A percentile compares a stretch with the other conserved stretches of the same genome.
Evolutionary conservation across 2,797 vertebrate genomes (phyloP).

Genomic region (Tiaroga cobitis): DNA sequence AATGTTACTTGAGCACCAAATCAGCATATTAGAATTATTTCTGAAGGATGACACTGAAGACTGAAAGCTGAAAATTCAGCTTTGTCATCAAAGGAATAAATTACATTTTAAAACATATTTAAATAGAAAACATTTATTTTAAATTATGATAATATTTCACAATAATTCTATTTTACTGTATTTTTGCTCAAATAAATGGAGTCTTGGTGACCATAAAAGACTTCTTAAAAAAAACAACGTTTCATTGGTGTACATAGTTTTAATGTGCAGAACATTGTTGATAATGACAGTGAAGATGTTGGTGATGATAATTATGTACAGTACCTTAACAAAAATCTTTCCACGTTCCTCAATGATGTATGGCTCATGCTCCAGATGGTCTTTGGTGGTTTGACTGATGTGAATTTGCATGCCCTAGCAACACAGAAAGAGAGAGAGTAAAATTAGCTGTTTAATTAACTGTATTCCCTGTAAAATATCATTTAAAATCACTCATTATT

Average conservation of each 20-base stretch:
- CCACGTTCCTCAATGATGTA: conserved; percentile 79
- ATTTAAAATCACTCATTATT: conserved; percentile 22
- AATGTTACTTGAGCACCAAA: background rate
- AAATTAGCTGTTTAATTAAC: conserved; percentile 26
- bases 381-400: conserved; percentile 81
- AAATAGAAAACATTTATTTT: background rate
- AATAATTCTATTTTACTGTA: background rate
- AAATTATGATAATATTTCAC: background rate
- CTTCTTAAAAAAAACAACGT: background rate
- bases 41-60: background rate
- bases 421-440: conserved; percentile 53
- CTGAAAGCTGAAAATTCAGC: background rate
- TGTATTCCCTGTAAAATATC: background rate
- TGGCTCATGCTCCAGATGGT: conserved; percentile 81
- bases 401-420: conserved; percentile 82
- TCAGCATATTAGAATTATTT: too few species aligned
- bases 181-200: background rate
- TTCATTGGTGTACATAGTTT: background rate
- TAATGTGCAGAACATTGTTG: background rate
- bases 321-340: conserved; percentile 81
- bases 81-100: background rate
- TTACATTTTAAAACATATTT: background rate
- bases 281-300: background rate
- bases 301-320: background rate
- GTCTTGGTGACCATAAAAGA: background rate